phyloP scores from a whole-genome alignment of 2,888 invertebrate genomes.

The Bembecia ichneumoniformis region DNA sequence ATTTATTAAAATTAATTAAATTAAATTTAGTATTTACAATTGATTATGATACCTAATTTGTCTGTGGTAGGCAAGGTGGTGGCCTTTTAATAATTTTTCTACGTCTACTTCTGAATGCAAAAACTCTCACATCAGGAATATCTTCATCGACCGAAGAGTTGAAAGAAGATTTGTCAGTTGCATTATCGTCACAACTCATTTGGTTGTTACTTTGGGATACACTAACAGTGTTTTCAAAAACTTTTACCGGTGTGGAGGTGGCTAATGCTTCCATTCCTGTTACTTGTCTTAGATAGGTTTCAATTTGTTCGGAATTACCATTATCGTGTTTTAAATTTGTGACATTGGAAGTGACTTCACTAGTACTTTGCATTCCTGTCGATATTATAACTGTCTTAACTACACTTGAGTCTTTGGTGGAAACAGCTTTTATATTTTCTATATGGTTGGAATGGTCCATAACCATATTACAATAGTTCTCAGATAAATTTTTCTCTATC shows the following conservation, averaged over 20 bases:
- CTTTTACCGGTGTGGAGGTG: constrained; percentile 53
- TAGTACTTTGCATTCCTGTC: constrained; percentile 27
- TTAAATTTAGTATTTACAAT: too few relatives aligned
- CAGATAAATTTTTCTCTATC: not conserved
- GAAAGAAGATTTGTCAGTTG: not conserved
- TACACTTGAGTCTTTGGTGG: constrained; percentile 14
- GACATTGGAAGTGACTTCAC: constrained; percentile 4
- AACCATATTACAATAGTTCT: too few relatives aligned
- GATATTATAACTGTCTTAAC: constrained; percentile 47
- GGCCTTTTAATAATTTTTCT: constrained; percentile 32
- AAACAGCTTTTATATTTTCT: not conserved
- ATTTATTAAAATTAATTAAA: too few relatives aligned
- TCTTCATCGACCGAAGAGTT: constrained; percentile 14
- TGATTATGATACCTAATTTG: too few relatives aligned
- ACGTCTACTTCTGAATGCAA: constrained; percentile 34
- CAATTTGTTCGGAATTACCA: not conserved
- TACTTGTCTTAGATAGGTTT: not conserved
- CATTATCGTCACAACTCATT: not conserved
- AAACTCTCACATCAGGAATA: constrained; percentile 53
- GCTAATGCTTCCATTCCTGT: constrained; percentile 32
- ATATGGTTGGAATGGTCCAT: too few relatives aligned
- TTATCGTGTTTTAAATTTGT: not conserved
- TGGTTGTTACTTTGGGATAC: not conserved
- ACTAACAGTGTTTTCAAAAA: not conserved
- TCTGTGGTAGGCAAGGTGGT: not conserved